Base-by-base conservation (phyloP, 2,797 vertebrate genomes). In the Thunnus albacares region DNA sequence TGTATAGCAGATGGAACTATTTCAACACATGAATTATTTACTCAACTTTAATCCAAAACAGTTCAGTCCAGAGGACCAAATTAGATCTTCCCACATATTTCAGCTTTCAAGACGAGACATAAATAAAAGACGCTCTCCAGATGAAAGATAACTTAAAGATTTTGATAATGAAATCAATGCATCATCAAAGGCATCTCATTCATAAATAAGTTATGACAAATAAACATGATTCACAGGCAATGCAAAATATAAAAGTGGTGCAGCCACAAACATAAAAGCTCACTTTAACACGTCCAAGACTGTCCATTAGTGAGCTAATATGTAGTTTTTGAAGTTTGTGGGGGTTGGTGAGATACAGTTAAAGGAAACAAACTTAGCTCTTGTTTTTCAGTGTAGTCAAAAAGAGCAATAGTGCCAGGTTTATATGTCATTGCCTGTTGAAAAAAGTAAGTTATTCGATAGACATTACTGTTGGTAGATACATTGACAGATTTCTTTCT, bases 191-290 rank as follows among this genome's bases (percentile, higher is more conserved):
- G 71, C 71, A 65, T 71, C 49, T 45, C 68, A 66, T 80, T 91
- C 88, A 94, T 95, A 89, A 95, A 95, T 95, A 92, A 95, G 67
- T 93, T 76, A 94, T 88, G 66, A 87, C 85, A 92, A 93, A 93
- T 94, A 92, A 95, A 94, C 83, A 92, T 64, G 81, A 92, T 67
- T 85, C 69, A 59, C 24, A 55, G 71, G 65, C 86, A 53, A 52
- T 55, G 78, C 73, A 81, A 88, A 84, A 75, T 73, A 70, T 82
- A 69, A 85, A 82, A 84, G 56, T 2, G 14, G 13, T 60, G 57
- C 62, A 73, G 64, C 62, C 57, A 60, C 75, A 66, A 58, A 80
- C 53, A 82, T 89, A 80, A 90, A 92, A 85, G 65, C 68, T 88
- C 81, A 74, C 76, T 90, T 82, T 53, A 82, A 81, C 51, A 12